phyloP scores from a whole-genome alignment of 2,113 vertebrate genomes.

The Panthera tigris region DNA sequence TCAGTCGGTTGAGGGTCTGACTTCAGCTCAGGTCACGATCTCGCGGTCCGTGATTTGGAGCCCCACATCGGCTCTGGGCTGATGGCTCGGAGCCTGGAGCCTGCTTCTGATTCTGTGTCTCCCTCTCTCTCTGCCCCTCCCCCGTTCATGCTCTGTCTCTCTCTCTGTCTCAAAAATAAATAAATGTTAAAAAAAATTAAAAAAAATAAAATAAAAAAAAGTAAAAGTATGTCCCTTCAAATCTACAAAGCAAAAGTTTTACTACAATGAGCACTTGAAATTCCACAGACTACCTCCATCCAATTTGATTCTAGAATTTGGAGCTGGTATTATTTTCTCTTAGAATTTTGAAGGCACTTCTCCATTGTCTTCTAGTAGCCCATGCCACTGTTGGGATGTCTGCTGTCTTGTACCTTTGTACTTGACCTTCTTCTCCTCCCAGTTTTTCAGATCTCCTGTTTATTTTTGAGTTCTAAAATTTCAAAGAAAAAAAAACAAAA shows the following conservation, averaged over 20 bases:
- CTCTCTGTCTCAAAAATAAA: too few relatives aligned
- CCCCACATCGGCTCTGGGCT: too few relatives aligned
- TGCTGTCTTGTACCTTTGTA: not conserved
- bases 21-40: too few relatives aligned
- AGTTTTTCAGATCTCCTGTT: not conserved
- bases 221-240: slow-evolving; percentile 87
- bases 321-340: not conserved
- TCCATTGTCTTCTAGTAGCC: not conserved
- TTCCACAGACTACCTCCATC: slow-evolving; percentile 83
- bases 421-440: not conserved
- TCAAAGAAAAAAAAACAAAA: not conserved
- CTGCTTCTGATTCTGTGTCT: too few relatives aligned
- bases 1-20: too few relatives aligned
- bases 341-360: not conserved
- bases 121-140: too few relatives aligned
- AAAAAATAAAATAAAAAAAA: too few relatives aligned
- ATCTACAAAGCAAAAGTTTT: slow-evolving; percentile 88
- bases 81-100: too few relatives aligned
- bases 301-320: slow-evolving; percentile 62
- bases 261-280: slow-evolving; percentile 87
- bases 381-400: not conserved
- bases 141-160: too few relatives aligned
- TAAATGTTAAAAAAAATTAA: too few relatives aligned
- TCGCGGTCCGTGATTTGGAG: too few relatives aligned
- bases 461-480: not conserved